Conservation (phyloP, 2,888 invertebrate genomes). For the Cosmorhoe ocellata region DNA sequence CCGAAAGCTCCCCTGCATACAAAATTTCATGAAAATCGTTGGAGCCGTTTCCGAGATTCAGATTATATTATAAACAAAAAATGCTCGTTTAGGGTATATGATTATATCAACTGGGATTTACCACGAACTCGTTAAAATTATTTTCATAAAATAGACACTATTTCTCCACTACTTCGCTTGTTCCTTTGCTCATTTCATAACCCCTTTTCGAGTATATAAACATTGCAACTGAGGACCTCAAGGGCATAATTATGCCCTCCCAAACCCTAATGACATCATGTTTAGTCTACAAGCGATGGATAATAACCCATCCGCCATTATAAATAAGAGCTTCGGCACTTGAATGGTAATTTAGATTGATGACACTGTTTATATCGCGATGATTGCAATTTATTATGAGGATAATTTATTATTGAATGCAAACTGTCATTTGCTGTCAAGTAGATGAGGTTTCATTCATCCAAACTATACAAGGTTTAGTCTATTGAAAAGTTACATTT, state of each 20-base stretch:
- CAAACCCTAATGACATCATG: constrained; percentile 52
- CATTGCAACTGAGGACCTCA: background rate
- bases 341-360: constrained; percentile 46
- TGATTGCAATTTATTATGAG: constrained; percentile 37
- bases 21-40: too few species aligned
- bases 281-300: constrained; percentile 52
- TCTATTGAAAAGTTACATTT: too few species aligned
- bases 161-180: too few species aligned
- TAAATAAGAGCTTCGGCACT: constrained; percentile 47
- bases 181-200: too few species aligned
- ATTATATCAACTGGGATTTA: too few species aligned
- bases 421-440: constrained; percentile 15
- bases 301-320: constrained; percentile 46
- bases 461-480: background rate
- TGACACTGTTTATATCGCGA: constrained; percentile 41
- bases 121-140: too few species aligned
- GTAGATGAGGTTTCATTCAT: background rate
- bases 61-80: too few species aligned
- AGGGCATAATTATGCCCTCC: constrained; percentile 16
- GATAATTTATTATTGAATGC: constrained; percentile 18
- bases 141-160: too few species aligned
- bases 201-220: too few species aligned
- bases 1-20: too few species aligned
- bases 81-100: too few species aligned
- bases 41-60: too few species aligned